Base-by-base conservation (phyloP, 1,140 invertebrate species). In the Sarcophaga peregrina region DNA sequence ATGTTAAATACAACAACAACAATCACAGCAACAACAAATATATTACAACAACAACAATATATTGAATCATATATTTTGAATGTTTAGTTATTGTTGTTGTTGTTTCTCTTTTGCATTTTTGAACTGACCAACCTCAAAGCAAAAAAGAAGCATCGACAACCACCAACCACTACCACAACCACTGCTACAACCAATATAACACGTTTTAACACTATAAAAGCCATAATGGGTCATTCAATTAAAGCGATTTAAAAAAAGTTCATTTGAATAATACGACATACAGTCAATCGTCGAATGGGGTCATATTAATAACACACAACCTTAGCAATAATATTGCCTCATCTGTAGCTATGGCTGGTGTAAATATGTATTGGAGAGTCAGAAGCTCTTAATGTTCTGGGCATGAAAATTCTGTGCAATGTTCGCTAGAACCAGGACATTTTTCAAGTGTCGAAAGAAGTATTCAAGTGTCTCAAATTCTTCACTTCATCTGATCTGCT, bases 81-180 rank as follows among this genome's bases (percentile, higher is more conserved):
- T 37, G 25, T 37, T 37, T 37, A 2, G 1, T 37, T 37, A 37
- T 37, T 37, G 54, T 58, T 58, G 15, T 58, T 17, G 5, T 68
- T 25, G 20, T 68, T 17, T 68, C 20, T 20, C 3, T 68, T 68
- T 68, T 20, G 20, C 62, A 17, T 78, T 78, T 25, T 20, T 78
- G 17, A 78, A 78, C 75, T 78, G 75, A 78, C 75, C 75, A 78
- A 78, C 75, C 75, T 78, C 75, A 78, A 17, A 78, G 47, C 25
- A 50, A 52, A 78, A 20, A 25, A 72, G n/a, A 25, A 20, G n/a
- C 10, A 72, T 20, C 20, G 3, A 2, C 62, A 72, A 72, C 62
- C 37, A 72, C n/a, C 8, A n/a, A 25, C 62, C 25, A 37, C 25
- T 37, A 37, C 1, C 25, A 37, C 25, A 37, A 25, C 62, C 25